Evolutionary conservation across 2,888 invertebrate genomes (phyloP), one percentile per base, ranked within the genome.

Genomic region (Tenthredo amoena): DNA sequence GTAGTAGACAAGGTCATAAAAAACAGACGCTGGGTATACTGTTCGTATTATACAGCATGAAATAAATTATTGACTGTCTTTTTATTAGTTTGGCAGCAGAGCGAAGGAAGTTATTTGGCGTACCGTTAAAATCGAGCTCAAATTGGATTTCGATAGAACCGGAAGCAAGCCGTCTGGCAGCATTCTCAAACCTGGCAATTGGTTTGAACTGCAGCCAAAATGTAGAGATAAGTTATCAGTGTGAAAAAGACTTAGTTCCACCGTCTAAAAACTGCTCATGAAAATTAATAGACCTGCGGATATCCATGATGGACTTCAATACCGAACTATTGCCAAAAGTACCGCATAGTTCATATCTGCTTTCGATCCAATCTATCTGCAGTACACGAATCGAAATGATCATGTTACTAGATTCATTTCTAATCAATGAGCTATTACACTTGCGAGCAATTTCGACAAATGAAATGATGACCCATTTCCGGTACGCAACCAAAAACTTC

Each of bases 171-270:
- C 26, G 50, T 47, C 37, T 76, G 50, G 76, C 50, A 76, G 15
- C 47, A n/a, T 43, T 47, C 15, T 76, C 21, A 12, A 21, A 76
- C 5, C 47, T 76, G 26, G 76, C 76, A 47, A 43, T 76, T 43
- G 47, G 76, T 43, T 76, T 76, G 76, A 76, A 76, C 47, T 12
- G 18, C 47, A 76, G 76, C 76, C 76, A 76, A 47, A 76, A 15
- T 31, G 47, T 43, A 50, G 26, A 47, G 76, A 43, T 76, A 15
- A 76, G 47, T 47, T 43, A 76, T 15, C 50, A 26, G 76, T 76
- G 76, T 47, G 47, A 76, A 76, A 76, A 76, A 31, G 76, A 71
- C 71, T 47, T 43, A 47, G 76, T 31, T 76, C 47, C 43, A 50
- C 21, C 15, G 18, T 21, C 15, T 26, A 47, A 43, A 47, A 47